phyloP scores from a whole-genome alignment of 2,888 invertebrate species.

The Rhagium mordax region DNA sequence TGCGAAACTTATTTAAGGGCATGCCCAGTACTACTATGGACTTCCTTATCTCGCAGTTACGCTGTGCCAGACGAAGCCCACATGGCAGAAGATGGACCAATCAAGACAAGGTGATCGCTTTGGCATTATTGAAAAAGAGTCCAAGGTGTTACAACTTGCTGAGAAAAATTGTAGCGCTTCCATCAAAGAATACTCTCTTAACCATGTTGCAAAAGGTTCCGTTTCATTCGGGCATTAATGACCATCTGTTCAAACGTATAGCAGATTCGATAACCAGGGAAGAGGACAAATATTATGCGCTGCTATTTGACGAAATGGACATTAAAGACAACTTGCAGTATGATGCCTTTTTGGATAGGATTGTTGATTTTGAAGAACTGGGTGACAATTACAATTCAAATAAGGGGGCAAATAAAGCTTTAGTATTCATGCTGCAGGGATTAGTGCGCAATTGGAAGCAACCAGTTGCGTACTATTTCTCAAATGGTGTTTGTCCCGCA shows the following conservation, averaged over 20 bases:
- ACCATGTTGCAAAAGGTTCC: slow-evolving; percentile 39
- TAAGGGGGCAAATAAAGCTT: slow-evolving; percentile 42
- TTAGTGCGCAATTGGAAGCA: slow-evolving; percentile 46
- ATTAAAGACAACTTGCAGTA: slow-evolving; percentile 38
- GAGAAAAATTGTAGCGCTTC: slow-evolving; percentile 39
- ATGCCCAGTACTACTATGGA: no score
- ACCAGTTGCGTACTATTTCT: slow-evolving; percentile 50
- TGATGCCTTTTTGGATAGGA: slow-evolving; percentile 30
- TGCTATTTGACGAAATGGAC: slow-evolving; percentile 46
- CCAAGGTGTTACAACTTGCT: no score
- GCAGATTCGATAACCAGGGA: slow-evolving; percentile 5
- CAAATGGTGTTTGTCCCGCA: slow-evolving; percentile 18
- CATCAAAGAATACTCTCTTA: slow-evolving; percentile 31
- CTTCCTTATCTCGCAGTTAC: no score
- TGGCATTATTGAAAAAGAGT: not conserved
- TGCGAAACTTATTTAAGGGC: no score
- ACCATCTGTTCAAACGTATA: slow-evolving; percentile 43
- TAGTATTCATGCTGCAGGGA: slow-evolving; percentile 45
- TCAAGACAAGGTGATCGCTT: no score
- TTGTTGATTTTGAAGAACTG: slow-evolving; percentile 41
- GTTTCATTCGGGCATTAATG: slow-evolving; percentile 41
- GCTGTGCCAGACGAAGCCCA: no score
- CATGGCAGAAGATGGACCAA: no score
- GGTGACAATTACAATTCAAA: not conserved
- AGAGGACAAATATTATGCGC: slow-evolving; percentile 36